Evolutionary conservation across 2,113 vertebrate genomes (phyloP).

Genomic region (Pandion haliaetus): DNA sequence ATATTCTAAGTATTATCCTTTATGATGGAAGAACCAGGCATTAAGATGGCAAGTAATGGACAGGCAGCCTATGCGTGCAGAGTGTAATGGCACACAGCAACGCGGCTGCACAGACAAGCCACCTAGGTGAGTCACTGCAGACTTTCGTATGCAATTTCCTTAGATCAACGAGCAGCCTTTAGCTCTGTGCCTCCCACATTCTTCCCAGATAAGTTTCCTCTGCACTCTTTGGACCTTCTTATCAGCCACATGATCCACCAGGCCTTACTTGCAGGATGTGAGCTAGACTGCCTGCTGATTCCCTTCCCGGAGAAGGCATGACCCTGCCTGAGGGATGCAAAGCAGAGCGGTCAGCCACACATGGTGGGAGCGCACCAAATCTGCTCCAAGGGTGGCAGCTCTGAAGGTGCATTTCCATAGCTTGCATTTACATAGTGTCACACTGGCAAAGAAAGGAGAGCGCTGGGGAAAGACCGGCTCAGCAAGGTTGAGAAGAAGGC

Average conservation of each 20-base stretch:
- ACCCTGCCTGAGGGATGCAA: background rate
- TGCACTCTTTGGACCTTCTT: background rate
- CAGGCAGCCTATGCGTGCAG: background rate
- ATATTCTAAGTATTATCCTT: background rate
- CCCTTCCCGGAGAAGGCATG: background rate
- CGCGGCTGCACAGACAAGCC: background rate
- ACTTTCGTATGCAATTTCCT: background rate
- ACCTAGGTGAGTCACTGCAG: background rate
- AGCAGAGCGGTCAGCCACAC: background rate
- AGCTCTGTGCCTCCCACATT: background rate
- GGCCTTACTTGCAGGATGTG: background rate
- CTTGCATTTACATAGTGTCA: slow-evolving; percentile 25
- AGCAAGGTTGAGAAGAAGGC: background rate
- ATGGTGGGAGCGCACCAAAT: background rate
- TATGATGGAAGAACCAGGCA: background rate
- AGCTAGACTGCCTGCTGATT: background rate
- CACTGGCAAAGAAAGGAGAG: slow-evolving; percentile 10
- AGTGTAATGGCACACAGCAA: background rate
- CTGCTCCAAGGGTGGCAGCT: slow-evolving; percentile 36
- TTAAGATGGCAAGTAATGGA: background rate
- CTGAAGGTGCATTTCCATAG: slow-evolving; percentile 34
- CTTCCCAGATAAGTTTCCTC: background rate
- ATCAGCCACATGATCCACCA: background rate
- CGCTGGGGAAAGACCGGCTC: background rate
- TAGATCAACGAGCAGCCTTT: background rate